Percentiles rank a stretch among this genome's conserved stretches.
Conservation (phyloP, 2,797 vertebrate genomes). For the Dryobates pubescens region DNA sequence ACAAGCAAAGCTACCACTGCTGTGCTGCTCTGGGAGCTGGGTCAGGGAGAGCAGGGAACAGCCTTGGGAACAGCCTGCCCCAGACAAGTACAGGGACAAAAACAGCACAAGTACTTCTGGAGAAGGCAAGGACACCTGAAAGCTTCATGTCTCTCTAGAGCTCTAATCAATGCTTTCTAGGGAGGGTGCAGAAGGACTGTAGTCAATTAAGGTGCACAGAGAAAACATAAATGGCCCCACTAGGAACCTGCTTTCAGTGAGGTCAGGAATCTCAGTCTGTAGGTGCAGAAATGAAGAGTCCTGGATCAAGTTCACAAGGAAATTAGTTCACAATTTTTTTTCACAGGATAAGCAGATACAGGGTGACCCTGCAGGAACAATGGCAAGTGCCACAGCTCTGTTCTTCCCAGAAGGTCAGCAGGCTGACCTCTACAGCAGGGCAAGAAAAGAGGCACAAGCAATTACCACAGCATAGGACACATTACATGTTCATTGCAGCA, state of each 20-base stretch:
- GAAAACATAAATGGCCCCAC: neutral
- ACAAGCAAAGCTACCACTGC: neutral
- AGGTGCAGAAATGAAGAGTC: neutral
- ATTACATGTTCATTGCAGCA: rapidly evolving
- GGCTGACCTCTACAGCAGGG: neutral
- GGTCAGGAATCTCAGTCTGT: neutral
- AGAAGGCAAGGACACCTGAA: neutral
- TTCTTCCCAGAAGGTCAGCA: neutral
- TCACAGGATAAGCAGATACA: neutral
- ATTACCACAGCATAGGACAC: neutral
- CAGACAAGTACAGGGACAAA: neutral
- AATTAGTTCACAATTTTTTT: neutral
- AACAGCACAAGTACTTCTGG: neutral
- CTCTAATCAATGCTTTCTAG: neutral
- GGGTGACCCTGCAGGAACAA: neutral
- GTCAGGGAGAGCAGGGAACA: neutral
- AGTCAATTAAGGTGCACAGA: neutral
- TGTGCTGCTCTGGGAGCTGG: neutral
- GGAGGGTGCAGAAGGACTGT: neutral
- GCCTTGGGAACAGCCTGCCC: neutral
- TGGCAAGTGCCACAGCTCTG: neutral
- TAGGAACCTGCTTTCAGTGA: neutral
- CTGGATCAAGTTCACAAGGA: neutral
- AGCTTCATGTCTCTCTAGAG: neutral
- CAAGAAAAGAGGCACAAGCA: neutral